These are phyloP conservation scores for Parotocinclus haroldoi DNA, from an alignment of 2,797 vertebrate species.

Conservation along the genomic window DNA sequence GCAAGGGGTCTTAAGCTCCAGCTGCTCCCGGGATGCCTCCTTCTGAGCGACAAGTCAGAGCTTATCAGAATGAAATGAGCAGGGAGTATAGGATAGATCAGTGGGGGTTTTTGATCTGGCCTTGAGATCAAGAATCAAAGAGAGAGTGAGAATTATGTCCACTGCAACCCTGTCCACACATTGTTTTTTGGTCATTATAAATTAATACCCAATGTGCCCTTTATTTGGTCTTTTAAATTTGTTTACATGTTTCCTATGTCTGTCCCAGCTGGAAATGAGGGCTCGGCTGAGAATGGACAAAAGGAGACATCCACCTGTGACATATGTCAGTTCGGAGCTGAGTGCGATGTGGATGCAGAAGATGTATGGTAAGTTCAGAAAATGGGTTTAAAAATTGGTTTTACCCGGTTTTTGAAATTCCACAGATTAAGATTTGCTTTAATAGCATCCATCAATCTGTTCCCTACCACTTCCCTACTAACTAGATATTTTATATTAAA, in stretches of 20 bases:
- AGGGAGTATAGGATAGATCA: constrained; percentile 67
- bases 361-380: constrained; percentile 88
- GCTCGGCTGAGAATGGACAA: constrained; percentile 91
- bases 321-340: constrained; percentile 97
- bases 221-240: constrained; percentile 4
- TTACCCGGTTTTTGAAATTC: too few species aligned
- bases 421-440: too few species aligned
- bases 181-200: constrained; percentile 15
- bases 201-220: neutral
- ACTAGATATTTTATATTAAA: too few species aligned
- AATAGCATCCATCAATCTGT: too few species aligned
- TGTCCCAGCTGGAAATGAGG: constrained; percentile 81
- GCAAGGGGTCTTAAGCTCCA: constrained; percentile 56
- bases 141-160: constrained; percentile 36
- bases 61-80: constrained; percentile 66
- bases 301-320: constrained; percentile 98
- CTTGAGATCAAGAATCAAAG: constrained; percentile 44
- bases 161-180: neutral
- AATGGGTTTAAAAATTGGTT: neutral
- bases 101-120: constrained; percentile 57
- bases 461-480: too few species aligned
- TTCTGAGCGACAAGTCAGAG: constrained; percentile 51
- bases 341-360: constrained; percentile 97
- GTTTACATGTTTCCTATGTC: constrained; percentile 26
- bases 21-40: constrained; percentile 54